Percentiles rank a stretch among this genome's conserved stretches.
These are phyloP conservation scores for Amphiprion percula DNA, from an alignment of 2,113 vertebrate species.

Conservation along the genomic window DNA sequence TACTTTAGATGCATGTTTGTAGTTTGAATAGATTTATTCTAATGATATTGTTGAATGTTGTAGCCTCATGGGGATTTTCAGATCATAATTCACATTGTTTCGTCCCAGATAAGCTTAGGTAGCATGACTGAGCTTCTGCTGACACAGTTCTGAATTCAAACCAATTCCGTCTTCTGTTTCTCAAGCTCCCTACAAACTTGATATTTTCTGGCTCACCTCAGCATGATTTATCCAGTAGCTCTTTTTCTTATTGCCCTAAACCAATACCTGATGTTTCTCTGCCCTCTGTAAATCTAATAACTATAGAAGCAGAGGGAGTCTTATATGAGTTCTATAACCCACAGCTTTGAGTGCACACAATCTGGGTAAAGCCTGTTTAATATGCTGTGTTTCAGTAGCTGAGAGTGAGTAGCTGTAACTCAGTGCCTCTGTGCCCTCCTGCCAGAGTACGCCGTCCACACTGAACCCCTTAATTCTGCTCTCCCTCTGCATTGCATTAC, in stretches of 20 bases:
- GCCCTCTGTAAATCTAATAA: slow-evolving; percentile 51
- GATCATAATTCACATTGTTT: slow-evolving; percentile 20
- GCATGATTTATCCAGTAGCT: slow-evolving; percentile 28
- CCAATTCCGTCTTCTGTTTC: slow-evolving; percentile 4
- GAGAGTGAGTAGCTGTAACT: slow-evolving; percentile 27
- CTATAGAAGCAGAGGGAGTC: slow-evolving; percentile 13
- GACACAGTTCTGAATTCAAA: neutral
- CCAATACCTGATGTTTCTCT: slow-evolving; percentile 48
- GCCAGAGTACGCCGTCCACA: slow-evolving; percentile 26
- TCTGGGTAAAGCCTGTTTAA: slow-evolving; percentile 31
- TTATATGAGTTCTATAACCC: slow-evolving; percentile 17
- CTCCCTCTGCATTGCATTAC: slow-evolving; percentile 70
- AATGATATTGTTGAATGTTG: neutral
- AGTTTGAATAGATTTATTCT: slow-evolving; percentile 17
- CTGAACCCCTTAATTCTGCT: slow-evolving; percentile 56
- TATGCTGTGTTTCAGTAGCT: slow-evolving; percentile 40
- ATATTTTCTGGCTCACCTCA: slow-evolving; percentile 33
- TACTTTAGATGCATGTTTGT: slow-evolving; percentile 45
- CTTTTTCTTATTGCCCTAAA: slow-evolving; percentile 27
- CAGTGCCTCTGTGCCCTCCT: slow-evolving; percentile 21
- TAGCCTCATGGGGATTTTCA: slow-evolving; percentile 16
- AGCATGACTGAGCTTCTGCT: slow-evolving; percentile 18
- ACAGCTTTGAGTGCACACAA: slow-evolving; percentile 10
- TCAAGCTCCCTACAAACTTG: neutral
- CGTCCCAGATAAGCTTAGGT: neutral